These are phyloP conservation scores for Novumbra hubbsi DNA, from an alignment of 2,797 vertebrate genomes.

Conservation along the genomic window DNA sequence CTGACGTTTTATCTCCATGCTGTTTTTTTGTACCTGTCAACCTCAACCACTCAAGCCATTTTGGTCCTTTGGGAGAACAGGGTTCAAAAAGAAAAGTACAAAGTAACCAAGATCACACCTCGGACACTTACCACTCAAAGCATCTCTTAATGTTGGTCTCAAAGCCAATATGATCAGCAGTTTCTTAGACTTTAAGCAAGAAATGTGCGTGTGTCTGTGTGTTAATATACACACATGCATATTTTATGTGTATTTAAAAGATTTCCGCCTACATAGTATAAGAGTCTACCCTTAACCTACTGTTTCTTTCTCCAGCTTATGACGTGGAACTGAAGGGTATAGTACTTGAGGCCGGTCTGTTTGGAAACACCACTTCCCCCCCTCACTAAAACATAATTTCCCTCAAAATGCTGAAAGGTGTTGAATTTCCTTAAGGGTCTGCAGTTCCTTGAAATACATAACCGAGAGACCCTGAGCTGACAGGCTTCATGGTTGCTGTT, in stretches of 20 bases:
- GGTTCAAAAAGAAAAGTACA: slow-evolving; percentile 39
- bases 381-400: background rate
- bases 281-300: no score
- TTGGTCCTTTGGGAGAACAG: slow-evolving; percentile 44
- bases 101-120: slow-evolving; percentile 46
- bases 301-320: no score
- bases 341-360: slow-evolving; percentile 11
- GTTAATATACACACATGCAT: no score
- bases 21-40: slow-evolving; percentile 43
- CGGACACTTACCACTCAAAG: slow-evolving; percentile 36
- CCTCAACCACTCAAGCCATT: slow-evolving; percentile 36
- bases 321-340: slow-evolving; percentile 9
- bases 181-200: no score
- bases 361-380: background rate
- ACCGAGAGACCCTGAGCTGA: slow-evolving; percentile 42
- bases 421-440: slow-evolving; percentile 16
- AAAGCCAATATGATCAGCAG: slow-evolving; percentile 30
- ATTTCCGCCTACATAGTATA: no score
- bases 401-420: slow-evolving; percentile 1
- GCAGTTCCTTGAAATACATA: background rate
- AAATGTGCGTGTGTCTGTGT: no score
- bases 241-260: no score
- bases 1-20: slow-evolving; percentile 20
- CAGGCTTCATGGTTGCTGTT: slow-evolving; percentile 48
- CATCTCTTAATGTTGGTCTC: slow-evolving; percentile 44